A percentile compares a stretch with the other conserved stretches of the same genome.
These are phyloP conservation scores for Macaria notata DNA, from an alignment of 2,888 invertebrate genomes.

Conservation along the genomic window DNA sequence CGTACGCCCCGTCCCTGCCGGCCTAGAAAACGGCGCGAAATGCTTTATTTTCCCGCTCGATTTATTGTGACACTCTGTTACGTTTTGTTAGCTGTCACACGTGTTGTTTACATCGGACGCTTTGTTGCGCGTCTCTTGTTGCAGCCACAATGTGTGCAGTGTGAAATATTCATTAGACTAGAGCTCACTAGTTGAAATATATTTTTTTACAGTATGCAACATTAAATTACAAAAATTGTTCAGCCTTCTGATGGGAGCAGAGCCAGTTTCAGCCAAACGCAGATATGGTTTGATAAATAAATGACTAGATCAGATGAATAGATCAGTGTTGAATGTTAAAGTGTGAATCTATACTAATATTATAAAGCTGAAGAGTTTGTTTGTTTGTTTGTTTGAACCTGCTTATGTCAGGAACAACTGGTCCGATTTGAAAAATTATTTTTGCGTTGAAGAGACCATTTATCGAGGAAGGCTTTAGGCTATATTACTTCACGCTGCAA, in stretches of 20 bases:
- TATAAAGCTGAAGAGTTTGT: too few relatives aligned
- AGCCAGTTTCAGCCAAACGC: constrained; percentile 62
- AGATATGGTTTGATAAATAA: constrained; percentile 76
- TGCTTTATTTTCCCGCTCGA: constrained; percentile 74
- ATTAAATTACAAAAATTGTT: constrained; percentile 75
- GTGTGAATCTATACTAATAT: too few relatives aligned
- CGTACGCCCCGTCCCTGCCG: constrained; percentile 52
- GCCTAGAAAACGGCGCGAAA: constrained; percentile 60
- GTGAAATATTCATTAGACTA: constrained; percentile 18
- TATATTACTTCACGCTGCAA: too few relatives aligned
- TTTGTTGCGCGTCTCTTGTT: constrained; percentile 30
- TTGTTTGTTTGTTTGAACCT: too few relatives aligned
- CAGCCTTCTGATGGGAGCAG: constrained; percentile 76
- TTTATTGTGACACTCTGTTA: constrained; percentile 77
- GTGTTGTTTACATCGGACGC: constrained; percentile 42
- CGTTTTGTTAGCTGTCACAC: constrained; percentile 72
- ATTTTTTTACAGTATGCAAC: constrained; percentile 75
- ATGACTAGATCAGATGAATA: constrained; percentile 64
- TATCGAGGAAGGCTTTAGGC: too few relatives aligned
- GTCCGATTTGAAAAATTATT: too few relatives aligned
- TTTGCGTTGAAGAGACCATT: too few relatives aligned
- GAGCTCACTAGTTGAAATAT: background rate
- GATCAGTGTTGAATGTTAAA: constrained; percentile 52
- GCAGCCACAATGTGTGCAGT: constrained; percentile 20
- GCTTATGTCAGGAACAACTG: too few relatives aligned